Percentiles rank a stretch among this genome's conserved stretches.
Conservation (phyloP, 2,888 invertebrate genomes). For the Nomada fabriciana region DNA sequence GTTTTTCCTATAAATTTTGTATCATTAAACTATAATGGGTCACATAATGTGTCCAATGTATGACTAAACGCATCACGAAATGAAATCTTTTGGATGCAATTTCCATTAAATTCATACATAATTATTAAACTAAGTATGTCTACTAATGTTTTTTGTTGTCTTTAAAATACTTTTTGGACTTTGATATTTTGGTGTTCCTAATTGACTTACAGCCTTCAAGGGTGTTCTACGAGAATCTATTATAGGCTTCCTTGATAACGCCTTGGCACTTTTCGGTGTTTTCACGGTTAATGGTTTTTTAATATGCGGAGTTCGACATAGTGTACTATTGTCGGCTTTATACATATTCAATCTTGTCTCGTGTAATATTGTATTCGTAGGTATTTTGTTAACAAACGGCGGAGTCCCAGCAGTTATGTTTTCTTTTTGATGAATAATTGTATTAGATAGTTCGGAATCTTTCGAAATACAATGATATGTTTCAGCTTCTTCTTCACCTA, state of each 20-base stretch:
- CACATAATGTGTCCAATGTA: constrained; percentile 10
- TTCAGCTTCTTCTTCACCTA: constrained; percentile 18
- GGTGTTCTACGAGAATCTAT: constrained; percentile 87
- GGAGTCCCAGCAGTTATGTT: constrained; percentile 44
- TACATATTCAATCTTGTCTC: constrained; percentile 68
- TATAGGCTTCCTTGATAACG: constrained; percentile 83
- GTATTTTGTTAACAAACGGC: constrained; percentile 34
- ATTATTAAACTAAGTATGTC: constrained; percentile 60
- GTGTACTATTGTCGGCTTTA: constrained; percentile 73
- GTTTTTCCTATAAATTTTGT: not conserved
- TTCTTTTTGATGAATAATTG: constrained; percentile 51
- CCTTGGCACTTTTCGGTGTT: constrained; percentile 86
- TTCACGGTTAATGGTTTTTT: constrained; percentile 87
- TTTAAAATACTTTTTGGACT: constrained; percentile 79
- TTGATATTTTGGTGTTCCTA: constrained; percentile 78
- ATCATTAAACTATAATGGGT: constrained; percentile 12
- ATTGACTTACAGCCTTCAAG: constrained; percentile 84
- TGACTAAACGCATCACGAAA: not conserved
- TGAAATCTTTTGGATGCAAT: constrained; percentile 13
- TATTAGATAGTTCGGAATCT: constrained; percentile 6
- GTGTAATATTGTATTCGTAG: constrained; percentile 53
- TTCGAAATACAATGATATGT: constrained; percentile 12
- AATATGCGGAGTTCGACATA: constrained; percentile 86
- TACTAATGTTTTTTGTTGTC: constrained; percentile 71
- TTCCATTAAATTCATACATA: constrained; percentile 16